A percentile compares a stretch with the other conserved stretches of the same genome.
Conservation (phyloP, 2,888 invertebrate genomes). For the Drosophila lacicola region DNA sequence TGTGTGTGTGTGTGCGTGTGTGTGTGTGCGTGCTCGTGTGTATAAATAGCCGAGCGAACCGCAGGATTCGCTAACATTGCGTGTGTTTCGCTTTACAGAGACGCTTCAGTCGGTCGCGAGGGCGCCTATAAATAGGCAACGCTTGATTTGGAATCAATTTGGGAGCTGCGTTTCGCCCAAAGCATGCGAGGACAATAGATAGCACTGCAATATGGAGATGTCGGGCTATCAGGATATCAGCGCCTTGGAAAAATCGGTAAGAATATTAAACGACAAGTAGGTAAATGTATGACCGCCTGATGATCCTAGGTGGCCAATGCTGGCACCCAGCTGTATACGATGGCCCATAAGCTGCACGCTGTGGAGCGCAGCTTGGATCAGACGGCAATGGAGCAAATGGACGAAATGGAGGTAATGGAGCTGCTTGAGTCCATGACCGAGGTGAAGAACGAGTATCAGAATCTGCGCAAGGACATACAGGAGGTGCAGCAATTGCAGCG, state of each 20-base stretch:
- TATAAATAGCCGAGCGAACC: conserved; percentile 72
- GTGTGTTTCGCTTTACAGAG: conserved; percentile 42
- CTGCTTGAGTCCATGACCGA: conserved; percentile 91
- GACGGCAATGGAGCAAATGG: conserved; percentile 81
- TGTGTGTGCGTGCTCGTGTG: conserved; percentile 20
- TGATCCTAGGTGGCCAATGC: conserved; percentile 89
- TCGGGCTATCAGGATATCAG: conserved; percentile 80
- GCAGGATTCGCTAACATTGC: conserved; percentile 59
- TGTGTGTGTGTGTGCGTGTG: conserved; percentile 15
- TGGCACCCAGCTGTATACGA: conserved; percentile 89
- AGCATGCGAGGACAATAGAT: conserved; percentile 40
- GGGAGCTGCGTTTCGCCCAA: not conserved
- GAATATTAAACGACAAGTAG: not conserved
- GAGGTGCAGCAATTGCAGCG: conserved; percentile 93
- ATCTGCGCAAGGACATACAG: conserved; percentile 90
- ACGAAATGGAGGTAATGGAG: conserved; percentile 89
- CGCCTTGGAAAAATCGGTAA: conserved; percentile 82
- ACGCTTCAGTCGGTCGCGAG: conserved; percentile 28
- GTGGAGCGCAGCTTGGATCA: conserved; percentile 87
- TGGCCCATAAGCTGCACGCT: conserved; percentile 91
- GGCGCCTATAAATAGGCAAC: conserved; percentile 53
- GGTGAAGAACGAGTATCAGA: conserved; percentile 92
- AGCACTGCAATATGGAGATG: conserved; percentile 58
- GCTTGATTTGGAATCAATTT: conserved; percentile 17
- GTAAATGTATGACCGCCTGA: not conserved